These are phyloP conservation scores for Lycaena phlaeas DNA, from an alignment of 2,888 invertebrate species.

Conservation along the genomic window DNA sequence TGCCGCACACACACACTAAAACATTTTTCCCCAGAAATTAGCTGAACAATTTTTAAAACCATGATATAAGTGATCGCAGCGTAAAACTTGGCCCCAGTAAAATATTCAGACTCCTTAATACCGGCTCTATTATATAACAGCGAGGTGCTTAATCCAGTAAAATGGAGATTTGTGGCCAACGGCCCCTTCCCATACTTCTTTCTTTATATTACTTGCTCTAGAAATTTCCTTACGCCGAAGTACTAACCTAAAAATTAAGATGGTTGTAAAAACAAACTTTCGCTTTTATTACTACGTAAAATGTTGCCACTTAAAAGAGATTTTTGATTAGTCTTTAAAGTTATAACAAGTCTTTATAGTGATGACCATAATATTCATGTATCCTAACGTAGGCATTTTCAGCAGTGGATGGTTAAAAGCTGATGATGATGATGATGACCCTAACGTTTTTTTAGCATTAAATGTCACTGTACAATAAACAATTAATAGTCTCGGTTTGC, in stretches of 20 bases:
- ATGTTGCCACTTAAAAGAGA: background rate
- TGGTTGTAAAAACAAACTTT: constrained; percentile 14
- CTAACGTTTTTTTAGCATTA: too few species aligned
- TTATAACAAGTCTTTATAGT: too few species aligned
- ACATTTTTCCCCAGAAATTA: background rate
- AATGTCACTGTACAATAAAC: too few species aligned
- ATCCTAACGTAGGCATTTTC: too few species aligned
- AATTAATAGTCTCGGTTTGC: too few species aligned
- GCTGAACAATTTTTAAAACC: constrained; percentile 10
- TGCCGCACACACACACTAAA: background rate
- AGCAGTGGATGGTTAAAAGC: too few species aligned
- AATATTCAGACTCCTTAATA: constrained; percentile 37
- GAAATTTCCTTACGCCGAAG: constrained; percentile 1
- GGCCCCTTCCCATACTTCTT: constrained; percentile 37
- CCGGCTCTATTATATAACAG: constrained; percentile 41
- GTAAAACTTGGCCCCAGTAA: constrained; percentile 24
- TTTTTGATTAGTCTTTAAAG: background rate
- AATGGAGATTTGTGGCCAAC: constrained; percentile 53
- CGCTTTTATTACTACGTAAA: background rate
- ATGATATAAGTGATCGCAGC: constrained; percentile 12
- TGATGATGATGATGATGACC: too few species aligned
- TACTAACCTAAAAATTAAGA: constrained; percentile 20
- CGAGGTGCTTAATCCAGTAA: constrained; percentile 49
- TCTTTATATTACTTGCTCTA: constrained; percentile 18
- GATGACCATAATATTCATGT: too few species aligned